phyloP scores from a whole-genome alignment of 1,140 invertebrate genomes.

The Trichomalopsis sarcophagae region DNA sequence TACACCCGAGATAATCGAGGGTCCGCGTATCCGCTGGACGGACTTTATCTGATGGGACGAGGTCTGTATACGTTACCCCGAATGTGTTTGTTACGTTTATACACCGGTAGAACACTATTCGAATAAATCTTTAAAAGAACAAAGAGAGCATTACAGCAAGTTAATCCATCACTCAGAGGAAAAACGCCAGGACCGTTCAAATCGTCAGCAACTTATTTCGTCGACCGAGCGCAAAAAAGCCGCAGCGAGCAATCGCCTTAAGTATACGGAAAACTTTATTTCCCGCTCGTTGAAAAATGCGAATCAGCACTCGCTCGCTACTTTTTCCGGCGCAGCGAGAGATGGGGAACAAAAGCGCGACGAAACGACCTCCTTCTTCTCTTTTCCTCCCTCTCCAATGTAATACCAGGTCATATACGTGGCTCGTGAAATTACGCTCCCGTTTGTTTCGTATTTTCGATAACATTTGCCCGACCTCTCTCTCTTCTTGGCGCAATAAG shows the following conservation, averaged over 20 bases:
- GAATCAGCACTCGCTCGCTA: neutral
- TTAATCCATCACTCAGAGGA: neutral
- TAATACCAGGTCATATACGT: neutral
- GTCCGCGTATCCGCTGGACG: neutral
- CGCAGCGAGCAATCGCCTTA: neutral
- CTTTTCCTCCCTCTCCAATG: neutral
- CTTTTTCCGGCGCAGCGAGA: neutral
- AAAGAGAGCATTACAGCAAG: neutral
- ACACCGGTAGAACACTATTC: neutral
- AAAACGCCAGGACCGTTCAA: neutral
- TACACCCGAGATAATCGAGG: neutral
- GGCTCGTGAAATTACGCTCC: slow-evolving; percentile 23
- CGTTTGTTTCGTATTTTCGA: slow-evolving; percentile 33
- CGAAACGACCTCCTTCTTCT: neutral
- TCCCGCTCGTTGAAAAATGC: neutral
- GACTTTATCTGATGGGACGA: neutral
- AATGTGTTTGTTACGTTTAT: neutral
- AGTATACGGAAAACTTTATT: slow-evolving; percentile 19
- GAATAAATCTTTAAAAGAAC: neutral
- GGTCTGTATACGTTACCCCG: neutral
- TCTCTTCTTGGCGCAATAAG: neutral
- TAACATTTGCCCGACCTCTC: neutral
- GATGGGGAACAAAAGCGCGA: neutral
- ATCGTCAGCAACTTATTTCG: neutral
- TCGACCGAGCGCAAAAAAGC: neutral